Evolutionary conservation across 1,140 invertebrate genomes (phyloP), one percentile per base, ranked within the genome.

Genomic region (Orussus abietinus): DNA sequence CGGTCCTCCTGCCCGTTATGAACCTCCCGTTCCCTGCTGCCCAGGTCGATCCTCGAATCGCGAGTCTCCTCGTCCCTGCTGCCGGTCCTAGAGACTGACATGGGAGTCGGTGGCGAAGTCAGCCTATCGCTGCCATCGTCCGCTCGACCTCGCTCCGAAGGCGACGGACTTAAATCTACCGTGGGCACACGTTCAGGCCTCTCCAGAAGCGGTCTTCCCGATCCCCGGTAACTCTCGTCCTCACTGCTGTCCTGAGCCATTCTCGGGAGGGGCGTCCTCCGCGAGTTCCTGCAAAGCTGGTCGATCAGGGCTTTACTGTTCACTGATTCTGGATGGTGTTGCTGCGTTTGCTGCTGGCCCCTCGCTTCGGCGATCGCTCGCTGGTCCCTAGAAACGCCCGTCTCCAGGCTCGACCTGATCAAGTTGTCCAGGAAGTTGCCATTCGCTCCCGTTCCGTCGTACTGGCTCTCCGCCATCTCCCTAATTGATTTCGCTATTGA

Each of bases 361-460:
- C 62, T 53, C 30, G 55, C 43, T 14, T 70, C 64, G 6, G 53
- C 48, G 9, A 59, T 47, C n/a, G 59, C 41, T 21, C 65, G 50
- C 34, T 65, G 62, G 31, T 70, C 70, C 17, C 69, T 54, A 6
- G 66, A 62, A 38, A 79, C 78, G 12, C 74, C 78, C 37, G 79
- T 80, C 55, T 86, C 85, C 14, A 88, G 69, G 54, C 81, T 86
- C 47, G 85, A 86, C 45, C 87, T 76, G 54, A 90, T 90, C 42
- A 90, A 84, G 35, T 84, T 86, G 55, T 89, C 87, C 34, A 88
- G 67, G 58, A 88, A 86, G 46, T 78, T 83, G 2, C 84, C 85
- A 62, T 88, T 88, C 4, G 81, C 77, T 4, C 76, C 77, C n/a
- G 76, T 66, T 3, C 75, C 74, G 28, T 83, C 80, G 49, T 83